These are phyloP conservation scores for Myotis myotis DNA, from an alignment of 2,797 vertebrate species.

Conservation along the genomic window DNA sequence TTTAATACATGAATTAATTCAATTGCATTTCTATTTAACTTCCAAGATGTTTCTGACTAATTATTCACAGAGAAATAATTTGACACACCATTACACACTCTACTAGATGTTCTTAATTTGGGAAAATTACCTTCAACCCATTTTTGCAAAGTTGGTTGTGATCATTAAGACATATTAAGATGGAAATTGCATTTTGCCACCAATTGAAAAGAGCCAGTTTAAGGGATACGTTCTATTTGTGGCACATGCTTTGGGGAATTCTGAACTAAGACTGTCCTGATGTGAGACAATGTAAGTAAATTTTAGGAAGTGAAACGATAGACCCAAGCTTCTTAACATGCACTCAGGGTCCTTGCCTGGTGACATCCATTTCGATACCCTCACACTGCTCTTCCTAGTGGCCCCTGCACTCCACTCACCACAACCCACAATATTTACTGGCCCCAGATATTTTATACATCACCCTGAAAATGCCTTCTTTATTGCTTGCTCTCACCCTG, in stretches of 20 bases:
- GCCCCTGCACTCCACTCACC: not conserved
- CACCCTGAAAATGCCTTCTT: not conserved
- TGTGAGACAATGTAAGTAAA: not conserved
- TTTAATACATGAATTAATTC: not conserved
- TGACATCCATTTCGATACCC: not conserved
- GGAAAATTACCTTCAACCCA: not conserved
- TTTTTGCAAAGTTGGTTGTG: not conserved
- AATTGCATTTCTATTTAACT: not conserved
- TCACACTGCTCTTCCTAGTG: not conserved
- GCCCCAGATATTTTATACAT: not conserved
- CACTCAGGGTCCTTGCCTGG: not conserved
- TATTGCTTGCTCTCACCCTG: not conserved
- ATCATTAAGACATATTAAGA: not conserved
- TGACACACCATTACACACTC: not conserved
- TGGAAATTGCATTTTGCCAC: not conserved
- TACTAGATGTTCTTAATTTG: not conserved
- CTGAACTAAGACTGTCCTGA: not conserved
- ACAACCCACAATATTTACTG: not conserved
- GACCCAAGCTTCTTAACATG: not conserved
- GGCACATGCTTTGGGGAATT: not conserved
- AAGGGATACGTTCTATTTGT: not conserved
- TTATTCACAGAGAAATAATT: constrained; percentile 22
- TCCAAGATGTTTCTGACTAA: not conserved
- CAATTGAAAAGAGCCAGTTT: not conserved
- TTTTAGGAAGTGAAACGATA: not conserved